Conservation (phyloP, 2,797 vertebrate genomes). For the Mastacembelus armatus region DNA sequence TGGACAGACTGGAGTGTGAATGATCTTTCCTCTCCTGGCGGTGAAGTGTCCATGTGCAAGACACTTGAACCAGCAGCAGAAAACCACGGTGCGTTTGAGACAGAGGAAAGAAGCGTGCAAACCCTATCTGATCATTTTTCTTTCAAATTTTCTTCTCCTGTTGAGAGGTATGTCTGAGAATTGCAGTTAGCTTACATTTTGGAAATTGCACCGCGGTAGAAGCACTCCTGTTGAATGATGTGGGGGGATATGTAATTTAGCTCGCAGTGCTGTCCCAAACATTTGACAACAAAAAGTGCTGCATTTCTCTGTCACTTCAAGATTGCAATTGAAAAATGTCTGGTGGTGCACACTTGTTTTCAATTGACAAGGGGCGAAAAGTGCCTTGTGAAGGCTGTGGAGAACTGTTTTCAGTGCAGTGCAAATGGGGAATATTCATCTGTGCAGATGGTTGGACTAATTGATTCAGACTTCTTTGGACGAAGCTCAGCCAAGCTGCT, state of each 20-base stretch:
- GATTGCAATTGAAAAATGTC: conserved; percentile 34
- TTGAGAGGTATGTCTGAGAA: conserved; percentile 4
- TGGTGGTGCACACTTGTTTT: conserved; percentile 32
- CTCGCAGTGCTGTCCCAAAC: conserved; percentile 13
- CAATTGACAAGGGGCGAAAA: conserved; percentile 4
- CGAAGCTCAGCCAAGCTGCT: conserved; percentile 35
- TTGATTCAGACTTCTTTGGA: conserved; percentile 60
- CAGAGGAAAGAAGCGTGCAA: background rate
- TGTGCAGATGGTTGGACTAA: conserved; percentile 71
- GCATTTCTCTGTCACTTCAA: conserved; percentile 35
- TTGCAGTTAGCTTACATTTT: background rate
- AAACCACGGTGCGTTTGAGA: background rate
- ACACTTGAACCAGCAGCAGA: background rate
- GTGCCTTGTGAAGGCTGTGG: conserved; percentile 12
- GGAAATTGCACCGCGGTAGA: conserved; percentile 18
- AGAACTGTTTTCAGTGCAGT: conserved; percentile 25
- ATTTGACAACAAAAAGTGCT: conserved; percentile 31
- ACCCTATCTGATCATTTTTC: background rate
- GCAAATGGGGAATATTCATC: conserved; percentile 51
- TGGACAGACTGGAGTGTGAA: background rate
- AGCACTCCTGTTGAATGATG: conserved; percentile 6
- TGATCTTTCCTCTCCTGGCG: background rate
- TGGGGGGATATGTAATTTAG: conserved; percentile 21
- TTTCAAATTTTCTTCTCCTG: background rate
- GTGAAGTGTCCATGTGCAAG: background rate